Base-by-base conservation (phyloP, 2,113 vertebrate species). In the Calyptomena viridis region DNA sequence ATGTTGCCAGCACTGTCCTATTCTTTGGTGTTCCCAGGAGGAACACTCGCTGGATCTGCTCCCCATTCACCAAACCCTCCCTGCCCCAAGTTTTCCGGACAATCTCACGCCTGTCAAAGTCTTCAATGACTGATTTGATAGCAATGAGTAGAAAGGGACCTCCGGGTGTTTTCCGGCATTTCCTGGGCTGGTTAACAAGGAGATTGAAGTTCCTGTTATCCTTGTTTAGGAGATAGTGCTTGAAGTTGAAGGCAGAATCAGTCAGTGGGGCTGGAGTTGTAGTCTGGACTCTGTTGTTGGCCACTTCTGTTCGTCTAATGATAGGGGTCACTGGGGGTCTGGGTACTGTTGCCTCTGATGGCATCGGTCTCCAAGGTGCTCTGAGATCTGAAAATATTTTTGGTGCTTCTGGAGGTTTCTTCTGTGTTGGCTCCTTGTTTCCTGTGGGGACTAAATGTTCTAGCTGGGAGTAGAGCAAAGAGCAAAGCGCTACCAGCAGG, bases 71-170 rank as follows among this genome's bases (percentile, higher is more conserved):
- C 9, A 91, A 72, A 5, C 98, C 98, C 95, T 99, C 99, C 37
- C 96, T 98, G 17, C 99, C 99, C 99, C 99, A 99, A 0, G 99
- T 99, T 73, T 98, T 98, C n/a, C 99, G 98, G 31, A 99, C 99
- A 2, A 99, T 99, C 96, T 99, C 99, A 2, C 99, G 98, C 79
- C 99, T 98, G 55, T 99, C 99, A 4, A 99, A 99, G 94, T 99
- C 99, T 5, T 98, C 98, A 4, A 98, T 98, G 13, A 98, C 91
- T 0, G 99, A 99, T 93, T 99, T 99, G 56, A 99, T 98, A 0
- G 99, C 99, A 16, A 99, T 98, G 59, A 99, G 99, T 96, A 99
- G 96, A 94, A 99, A 99, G 1, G 98, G 99, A 2, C 97, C 67
- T 64, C 77, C 91, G 0, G 89, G 67, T 8, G 77, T 53, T 15